These are phyloP conservation scores for Eunapius fragilis DNA, from an alignment of 37 sponge, comb jelly and placozoan genomes.

Conservation along the genomic window DNA sequence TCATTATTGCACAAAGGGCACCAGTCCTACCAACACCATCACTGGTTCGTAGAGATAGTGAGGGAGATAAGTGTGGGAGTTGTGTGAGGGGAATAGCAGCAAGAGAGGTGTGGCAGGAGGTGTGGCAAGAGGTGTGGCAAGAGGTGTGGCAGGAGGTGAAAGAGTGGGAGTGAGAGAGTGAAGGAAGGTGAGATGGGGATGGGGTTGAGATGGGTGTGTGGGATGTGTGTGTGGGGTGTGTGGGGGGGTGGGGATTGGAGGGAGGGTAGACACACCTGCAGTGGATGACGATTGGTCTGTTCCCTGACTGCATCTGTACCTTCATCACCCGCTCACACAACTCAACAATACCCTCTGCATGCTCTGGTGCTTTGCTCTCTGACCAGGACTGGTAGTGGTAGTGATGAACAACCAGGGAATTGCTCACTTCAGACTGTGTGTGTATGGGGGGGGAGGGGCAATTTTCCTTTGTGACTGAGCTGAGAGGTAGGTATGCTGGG, in stretches of 20 bases:
- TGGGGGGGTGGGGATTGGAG: too few relatives aligned
- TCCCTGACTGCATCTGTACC: conserved; percentile 74
- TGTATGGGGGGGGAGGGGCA: too few relatives aligned
- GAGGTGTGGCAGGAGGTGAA: not conserved
- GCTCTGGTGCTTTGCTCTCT: conserved; percentile 66
- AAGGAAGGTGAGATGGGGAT: too few relatives aligned
- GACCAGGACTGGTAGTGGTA: conserved; percentile 88
- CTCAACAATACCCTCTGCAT: conserved; percentile 77
- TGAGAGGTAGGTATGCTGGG: too few relatives aligned
- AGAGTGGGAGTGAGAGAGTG: not conserved
- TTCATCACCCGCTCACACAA: conserved; percentile 76
- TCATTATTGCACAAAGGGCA: conserved; percentile 78
- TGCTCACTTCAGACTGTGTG: conserved; percentile 24
- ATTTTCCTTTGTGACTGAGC: too few relatives aligned
- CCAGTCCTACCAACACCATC: conserved; percentile 90
- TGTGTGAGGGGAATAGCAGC: not conserved
- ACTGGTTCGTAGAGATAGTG: conserved; percentile 23
- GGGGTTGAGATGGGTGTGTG: too few relatives aligned
- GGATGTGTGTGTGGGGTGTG: too few relatives aligned
- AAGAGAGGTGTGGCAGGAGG: not conserved
- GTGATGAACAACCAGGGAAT: conserved; percentile 57
- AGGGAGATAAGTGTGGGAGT: not conserved
- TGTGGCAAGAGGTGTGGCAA: not conserved
- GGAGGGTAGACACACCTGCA: conserved; percentile 65
- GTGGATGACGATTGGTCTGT: conserved; percentile 87